Evolutionary conservation across 2,797 vertebrate genomes (phyloP).

Genomic region (Galaxias olidus): DNA sequence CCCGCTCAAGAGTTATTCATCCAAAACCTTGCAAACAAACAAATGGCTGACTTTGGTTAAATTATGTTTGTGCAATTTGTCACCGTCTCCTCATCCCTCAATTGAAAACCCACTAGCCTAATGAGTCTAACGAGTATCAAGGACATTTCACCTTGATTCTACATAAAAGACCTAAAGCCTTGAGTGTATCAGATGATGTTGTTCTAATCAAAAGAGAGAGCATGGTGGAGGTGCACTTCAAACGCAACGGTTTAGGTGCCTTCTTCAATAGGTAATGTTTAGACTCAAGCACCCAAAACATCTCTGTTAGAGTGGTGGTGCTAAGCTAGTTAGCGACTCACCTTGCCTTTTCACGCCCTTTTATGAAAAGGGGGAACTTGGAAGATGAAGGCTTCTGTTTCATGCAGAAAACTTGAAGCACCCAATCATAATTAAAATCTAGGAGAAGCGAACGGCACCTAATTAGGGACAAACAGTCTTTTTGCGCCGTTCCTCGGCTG

Average conservation of each 20-base stretch:
- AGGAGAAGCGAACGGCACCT: constrained; percentile 43
- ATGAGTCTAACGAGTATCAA: constrained; percentile 17
- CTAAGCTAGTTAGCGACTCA: constrained; percentile 7
- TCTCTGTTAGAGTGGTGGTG: not conserved
- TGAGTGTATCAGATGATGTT: constrained; percentile 13
- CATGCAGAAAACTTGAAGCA: constrained; percentile 36
- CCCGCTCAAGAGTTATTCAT: constrained; percentile 45
- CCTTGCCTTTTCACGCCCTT: not conserved
- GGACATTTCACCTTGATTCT: constrained; percentile 32
- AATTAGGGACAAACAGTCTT: constrained; percentile 58
- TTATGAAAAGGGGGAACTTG: constrained; percentile 11
- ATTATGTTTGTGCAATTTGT: not conserved
- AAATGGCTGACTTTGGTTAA: not conserved
- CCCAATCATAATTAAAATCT: constrained; percentile 66
- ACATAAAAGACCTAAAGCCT: constrained; percentile 26
- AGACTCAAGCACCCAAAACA: constrained; percentile 10
- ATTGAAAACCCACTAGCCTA: not conserved
- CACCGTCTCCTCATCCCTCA: not conserved
- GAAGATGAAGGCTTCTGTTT: constrained; percentile 31
- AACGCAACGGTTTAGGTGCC: not conserved
- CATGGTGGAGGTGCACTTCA: constrained; percentile 7
- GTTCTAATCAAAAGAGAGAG: constrained; percentile 15
- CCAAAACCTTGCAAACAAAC: constrained; percentile 40
- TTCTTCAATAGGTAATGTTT: constrained; percentile 14
- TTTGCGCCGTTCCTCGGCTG: constrained; percentile 33